Conservation (phyloP, 2,113 vertebrate species). For the Eurypyga helias region DNA sequence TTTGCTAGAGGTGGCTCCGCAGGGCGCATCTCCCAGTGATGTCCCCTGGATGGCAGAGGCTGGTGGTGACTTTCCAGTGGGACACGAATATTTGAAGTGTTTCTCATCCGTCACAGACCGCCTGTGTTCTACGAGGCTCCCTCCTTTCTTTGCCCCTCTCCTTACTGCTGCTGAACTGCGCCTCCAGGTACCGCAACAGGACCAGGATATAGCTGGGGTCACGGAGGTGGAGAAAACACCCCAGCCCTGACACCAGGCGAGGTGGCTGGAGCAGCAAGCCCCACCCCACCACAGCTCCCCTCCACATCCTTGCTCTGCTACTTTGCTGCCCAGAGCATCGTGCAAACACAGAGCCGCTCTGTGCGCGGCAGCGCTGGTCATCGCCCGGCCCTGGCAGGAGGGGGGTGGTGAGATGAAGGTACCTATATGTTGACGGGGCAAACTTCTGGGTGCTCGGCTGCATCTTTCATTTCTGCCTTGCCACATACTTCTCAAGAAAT, state of each 20-base stretch:
- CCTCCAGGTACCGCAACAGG: neutral
- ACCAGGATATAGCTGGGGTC: neutral
- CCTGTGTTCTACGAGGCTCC: neutral
- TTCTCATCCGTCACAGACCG: accelerated
- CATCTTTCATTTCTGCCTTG: neutral
- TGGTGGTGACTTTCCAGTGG: neutral
- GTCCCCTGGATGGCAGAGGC: accelerated
- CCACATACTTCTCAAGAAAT: neutral
- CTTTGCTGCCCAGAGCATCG: neutral
- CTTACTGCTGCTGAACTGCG: neutral
- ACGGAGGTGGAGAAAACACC: neutral
- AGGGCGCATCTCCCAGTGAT: neutral
- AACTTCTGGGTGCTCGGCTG: neutral
- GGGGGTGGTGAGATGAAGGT: neutral
- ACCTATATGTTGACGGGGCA: accelerated
- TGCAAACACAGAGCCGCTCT: neutral
- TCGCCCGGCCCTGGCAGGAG: neutral
- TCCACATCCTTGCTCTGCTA: neutral
- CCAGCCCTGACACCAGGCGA: neutral
- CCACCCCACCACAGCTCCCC: neutral
- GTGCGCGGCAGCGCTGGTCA: neutral
- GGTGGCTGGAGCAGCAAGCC: neutral
- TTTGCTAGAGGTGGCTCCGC: neutral
- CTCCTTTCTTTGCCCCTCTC: neutral
- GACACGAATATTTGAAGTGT: accelerated